Evolutionary conservation across 1,140 invertebrate genomes (phyloP).

Genomic region (Solenopsis fugax): DNA sequence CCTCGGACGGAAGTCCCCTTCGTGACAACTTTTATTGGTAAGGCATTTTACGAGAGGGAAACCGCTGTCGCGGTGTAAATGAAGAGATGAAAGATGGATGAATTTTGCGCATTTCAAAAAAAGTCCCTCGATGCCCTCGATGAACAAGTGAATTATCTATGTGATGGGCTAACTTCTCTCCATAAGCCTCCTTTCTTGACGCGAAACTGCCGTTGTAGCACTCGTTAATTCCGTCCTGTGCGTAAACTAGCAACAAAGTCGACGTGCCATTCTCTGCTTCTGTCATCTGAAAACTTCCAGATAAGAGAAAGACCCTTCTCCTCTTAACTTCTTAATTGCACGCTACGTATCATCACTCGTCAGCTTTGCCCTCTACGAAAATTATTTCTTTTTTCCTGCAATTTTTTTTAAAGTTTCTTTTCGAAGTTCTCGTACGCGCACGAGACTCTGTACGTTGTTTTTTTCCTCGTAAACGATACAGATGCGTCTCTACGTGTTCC

Average conservation of each 20-base stretch:
- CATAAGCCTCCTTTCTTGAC: neutral
- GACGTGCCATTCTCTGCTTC: neutral
- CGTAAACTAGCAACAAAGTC: neutral
- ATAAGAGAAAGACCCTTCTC: conserved; percentile 46
- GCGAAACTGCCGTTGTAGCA: neutral
- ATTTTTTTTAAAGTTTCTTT: conserved; percentile 29
- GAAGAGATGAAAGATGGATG: conserved; percentile 26
- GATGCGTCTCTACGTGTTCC: neutral
- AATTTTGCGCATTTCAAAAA: neutral
- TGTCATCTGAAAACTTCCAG: conserved; percentile 45
- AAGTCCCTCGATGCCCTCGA: neutral
- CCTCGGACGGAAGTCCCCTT: neutral
- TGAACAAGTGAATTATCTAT: conserved; percentile 36
- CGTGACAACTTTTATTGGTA: conserved; percentile 36
- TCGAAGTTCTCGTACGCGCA: neutral
- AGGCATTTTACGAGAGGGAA: conserved; percentile 11
- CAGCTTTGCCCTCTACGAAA: neutral
- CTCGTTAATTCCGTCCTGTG: conserved; percentile 39
- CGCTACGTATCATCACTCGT: conserved; percentile 28
- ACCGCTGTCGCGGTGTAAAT: neutral
- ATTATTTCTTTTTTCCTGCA: conserved; percentile 2
- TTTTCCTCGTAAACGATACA: neutral
- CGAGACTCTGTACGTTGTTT: neutral
- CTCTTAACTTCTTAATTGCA: conserved; percentile 57
- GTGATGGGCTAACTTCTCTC: conserved; percentile 18